A percentile compares a stretch with the other conserved stretches of the same genome.
phyloP scores from a whole-genome alignment of 2,888 invertebrate species.

The Trichopria drosophilae region DNA sequence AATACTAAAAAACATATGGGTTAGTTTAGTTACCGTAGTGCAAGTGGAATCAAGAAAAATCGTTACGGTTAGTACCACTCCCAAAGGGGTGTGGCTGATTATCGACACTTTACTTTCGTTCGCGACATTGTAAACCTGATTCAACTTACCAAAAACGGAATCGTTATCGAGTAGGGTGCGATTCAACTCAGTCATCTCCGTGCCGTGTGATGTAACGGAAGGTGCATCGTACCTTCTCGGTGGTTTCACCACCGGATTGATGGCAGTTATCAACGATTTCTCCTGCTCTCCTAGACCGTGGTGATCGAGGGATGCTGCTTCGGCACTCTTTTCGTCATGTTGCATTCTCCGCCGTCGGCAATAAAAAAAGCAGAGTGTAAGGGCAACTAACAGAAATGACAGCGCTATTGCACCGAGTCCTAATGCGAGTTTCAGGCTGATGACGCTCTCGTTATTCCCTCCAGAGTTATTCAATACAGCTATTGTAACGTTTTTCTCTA shows the following conservation, averaged over 20 bases:
- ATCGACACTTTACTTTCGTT: too few species aligned
- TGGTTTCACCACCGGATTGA: slow-evolving; percentile 83
- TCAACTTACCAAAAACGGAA: slow-evolving; percentile 73
- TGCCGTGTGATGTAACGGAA: slow-evolving; percentile 73
- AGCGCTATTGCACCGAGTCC: slow-evolving; percentile 61
- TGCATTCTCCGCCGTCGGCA: slow-evolving; percentile 62
- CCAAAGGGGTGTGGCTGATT: too few species aligned
- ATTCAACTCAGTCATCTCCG: slow-evolving; percentile 81
- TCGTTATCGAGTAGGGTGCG: slow-evolving; percentile 80
- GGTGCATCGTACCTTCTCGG: slow-evolving; percentile 77
- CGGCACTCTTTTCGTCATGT: slow-evolving; percentile 62
- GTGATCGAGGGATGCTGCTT: slow-evolving; percentile 71
- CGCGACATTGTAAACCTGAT: too few species aligned
- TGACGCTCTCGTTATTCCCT: slow-evolving; percentile 41
- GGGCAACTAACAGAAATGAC: slow-evolving; percentile 60
- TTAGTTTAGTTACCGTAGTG: too few species aligned
- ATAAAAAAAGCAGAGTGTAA: slow-evolving; percentile 63
- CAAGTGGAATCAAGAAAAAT: too few species aligned
- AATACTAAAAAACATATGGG: too few species aligned
- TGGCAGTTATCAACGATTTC: slow-evolving; percentile 80
- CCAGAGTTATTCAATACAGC: too few species aligned
- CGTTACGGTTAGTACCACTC: too few species aligned
- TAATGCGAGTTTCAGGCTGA: slow-evolving; percentile 59
- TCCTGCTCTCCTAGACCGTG: slow-evolving; percentile 82
- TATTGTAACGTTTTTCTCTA: slow-evolving; percentile 74